Conservation (phyloP, 1,140 invertebrate species). For the Camponotus vicinus region DNA sequence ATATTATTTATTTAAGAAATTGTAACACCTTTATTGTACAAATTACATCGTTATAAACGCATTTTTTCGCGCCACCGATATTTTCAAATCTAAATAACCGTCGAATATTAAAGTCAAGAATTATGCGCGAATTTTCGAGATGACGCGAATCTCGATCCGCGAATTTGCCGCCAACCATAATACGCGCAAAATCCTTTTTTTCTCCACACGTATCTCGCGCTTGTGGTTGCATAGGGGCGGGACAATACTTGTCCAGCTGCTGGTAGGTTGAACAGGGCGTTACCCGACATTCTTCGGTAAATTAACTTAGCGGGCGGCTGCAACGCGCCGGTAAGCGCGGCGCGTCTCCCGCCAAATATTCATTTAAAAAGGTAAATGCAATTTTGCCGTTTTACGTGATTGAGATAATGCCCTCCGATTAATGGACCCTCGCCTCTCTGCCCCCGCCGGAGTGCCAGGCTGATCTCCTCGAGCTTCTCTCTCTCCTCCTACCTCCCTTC, state of each 20-base stretch:
- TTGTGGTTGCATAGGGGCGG: slow-evolving; percentile 71
- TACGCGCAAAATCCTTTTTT: slow-evolving; percentile 34
- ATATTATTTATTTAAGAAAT: neutral
- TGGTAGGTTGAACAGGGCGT: slow-evolving; percentile 84
- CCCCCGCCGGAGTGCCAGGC: slow-evolving; percentile 33
- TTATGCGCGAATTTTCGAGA: neutral
- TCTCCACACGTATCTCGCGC: slow-evolving; percentile 39
- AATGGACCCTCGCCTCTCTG: slow-evolving; percentile 77
- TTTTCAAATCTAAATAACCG: neutral
- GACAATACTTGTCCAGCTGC: slow-evolving; percentile 78
- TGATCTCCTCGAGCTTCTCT: slow-evolving; percentile 58
- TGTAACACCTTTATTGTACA: neutral
- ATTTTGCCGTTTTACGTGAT: slow-evolving; percentile 87
- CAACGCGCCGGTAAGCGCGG: slow-evolving; percentile 68
- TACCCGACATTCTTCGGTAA: slow-evolving; percentile 85
- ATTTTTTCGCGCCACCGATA: too few species aligned
- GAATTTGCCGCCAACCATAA: slow-evolving; percentile 11
- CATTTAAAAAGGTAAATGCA: slow-evolving; percentile 87
- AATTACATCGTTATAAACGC: neutral
- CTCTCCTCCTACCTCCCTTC: neutral
- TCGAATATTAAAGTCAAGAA: neutral
- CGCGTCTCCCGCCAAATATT: slow-evolving; percentile 85
- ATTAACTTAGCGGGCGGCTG: slow-evolving; percentile 86
- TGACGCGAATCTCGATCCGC: slow-evolving; percentile 12
- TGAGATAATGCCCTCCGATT: slow-evolving; percentile 86